A percentile compares a stretch with the other conserved stretches of the same genome.
Conservation (phyloP, 2,113 vertebrate genomes). For the Atlantisia rogersi region DNA sequence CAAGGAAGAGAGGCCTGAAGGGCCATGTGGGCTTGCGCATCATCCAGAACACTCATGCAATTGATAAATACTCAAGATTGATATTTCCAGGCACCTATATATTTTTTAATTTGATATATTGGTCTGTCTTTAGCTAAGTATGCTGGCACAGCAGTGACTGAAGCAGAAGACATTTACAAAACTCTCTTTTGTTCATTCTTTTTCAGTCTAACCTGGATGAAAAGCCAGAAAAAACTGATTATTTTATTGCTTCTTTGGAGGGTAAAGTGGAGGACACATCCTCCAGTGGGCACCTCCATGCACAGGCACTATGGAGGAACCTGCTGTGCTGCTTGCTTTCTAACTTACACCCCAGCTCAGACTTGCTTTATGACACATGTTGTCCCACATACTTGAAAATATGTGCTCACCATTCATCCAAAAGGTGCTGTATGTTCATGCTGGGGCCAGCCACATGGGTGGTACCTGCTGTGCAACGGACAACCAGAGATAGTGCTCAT, state of each 20-base stretch:
- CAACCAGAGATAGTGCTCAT: background rate
- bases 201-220: background rate
- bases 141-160: background rate
- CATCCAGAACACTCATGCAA: slow-evolving; percentile 91
- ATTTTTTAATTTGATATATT: slow-evolving; percentile 96
- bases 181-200: background rate
- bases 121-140: slow-evolving; percentile 91
- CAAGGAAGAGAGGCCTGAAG: slow-evolving; percentile 83
- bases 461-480: background rate
- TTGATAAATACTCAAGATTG: slow-evolving; percentile 93
- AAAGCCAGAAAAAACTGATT: background rate
- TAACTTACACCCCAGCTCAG: background rate
- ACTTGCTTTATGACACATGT: background rate
- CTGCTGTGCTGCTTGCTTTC: background rate
- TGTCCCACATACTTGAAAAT: slow-evolving; percentile 49
- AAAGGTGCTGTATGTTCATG: background rate
- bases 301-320: background rate
- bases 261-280: background rate
- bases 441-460: background rate
- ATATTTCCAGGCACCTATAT: slow-evolving; percentile 94
- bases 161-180: background rate
- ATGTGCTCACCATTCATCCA: background rate
- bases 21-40: slow-evolving; percentile 81
- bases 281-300: background rate
- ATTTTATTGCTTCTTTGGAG: background rate